Evolutionary conservation across 92 coral and sea anemone species (phyloP).

Genomic region (Epizoanthus rinbou): DNA sequence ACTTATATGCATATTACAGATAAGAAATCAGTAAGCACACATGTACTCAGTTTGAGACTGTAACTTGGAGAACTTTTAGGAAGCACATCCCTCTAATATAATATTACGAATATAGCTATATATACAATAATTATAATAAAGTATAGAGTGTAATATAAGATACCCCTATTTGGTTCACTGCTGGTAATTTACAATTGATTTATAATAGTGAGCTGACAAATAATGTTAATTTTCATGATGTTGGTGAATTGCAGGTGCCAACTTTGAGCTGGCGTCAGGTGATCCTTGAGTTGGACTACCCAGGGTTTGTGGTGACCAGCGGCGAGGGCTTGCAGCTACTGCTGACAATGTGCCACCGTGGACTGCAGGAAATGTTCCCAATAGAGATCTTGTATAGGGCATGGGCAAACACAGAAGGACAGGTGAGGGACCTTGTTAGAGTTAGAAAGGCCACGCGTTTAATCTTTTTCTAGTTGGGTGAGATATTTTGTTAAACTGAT

Average conservation of each 20-base stretch:
- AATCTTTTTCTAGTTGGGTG: neutral
- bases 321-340: conserved; percentile 84
- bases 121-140: too few relatives aligned
- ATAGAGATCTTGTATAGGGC: conserved; percentile 82
- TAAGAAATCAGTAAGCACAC: too few relatives aligned
- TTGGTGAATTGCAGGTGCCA: conserved; percentile 61
- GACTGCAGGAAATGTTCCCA: conserved; percentile 89
- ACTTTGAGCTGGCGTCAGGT: conserved; percentile 87
- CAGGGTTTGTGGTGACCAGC: conserved; percentile 85
- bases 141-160: too few relatives aligned
- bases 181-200: neutral
- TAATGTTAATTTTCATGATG: neutral
- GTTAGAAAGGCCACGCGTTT: neutral
- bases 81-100: too few relatives aligned
- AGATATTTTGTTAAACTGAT: too few relatives aligned
- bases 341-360: conserved; percentile 73
- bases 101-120: too few relatives aligned
- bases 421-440: conserved; percentile 48
- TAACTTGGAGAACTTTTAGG: too few relatives aligned
- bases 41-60: too few relatives aligned
- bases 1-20: too few relatives aligned
- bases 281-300: conserved; percentile 87
- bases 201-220: neutral
- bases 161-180: too few relatives aligned
- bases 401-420: conserved; percentile 97